Conservation (phyloP, 2,888 invertebrate genomes). For the Drosophila koepferae region DNA sequence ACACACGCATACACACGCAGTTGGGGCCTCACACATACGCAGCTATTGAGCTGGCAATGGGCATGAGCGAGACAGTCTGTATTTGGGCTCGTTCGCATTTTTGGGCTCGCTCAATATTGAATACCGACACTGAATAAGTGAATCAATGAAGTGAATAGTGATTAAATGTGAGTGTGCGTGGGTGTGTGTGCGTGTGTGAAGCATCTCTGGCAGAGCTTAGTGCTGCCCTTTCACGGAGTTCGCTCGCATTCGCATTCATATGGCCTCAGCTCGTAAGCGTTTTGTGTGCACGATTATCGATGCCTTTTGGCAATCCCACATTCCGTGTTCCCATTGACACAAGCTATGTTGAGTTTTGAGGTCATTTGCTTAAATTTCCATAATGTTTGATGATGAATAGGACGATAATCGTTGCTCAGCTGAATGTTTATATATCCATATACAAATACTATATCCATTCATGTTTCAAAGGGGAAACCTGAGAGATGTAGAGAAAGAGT, state of each 20-base stretch:
- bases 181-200: slow-evolving; percentile 14
- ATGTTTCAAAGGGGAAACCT: background rate
- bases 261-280: slow-evolving; percentile 24
- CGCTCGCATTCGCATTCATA: slow-evolving; percentile 32
- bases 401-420: background rate
- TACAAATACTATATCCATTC: background rate
- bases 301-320: slow-evolving; percentile 41
- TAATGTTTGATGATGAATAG: slow-evolving; percentile 12
- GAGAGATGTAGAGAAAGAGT: too few species aligned
- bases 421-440: background rate
- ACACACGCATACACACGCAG: background rate
- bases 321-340: slow-evolving; percentile 25
- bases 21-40: background rate
- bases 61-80: slow-evolving; percentile 8
- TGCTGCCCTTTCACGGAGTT: slow-evolving; percentile 8
- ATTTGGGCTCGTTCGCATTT: slow-evolving; percentile 49
- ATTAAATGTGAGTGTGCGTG: slow-evolving; percentile 60
- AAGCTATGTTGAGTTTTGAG: slow-evolving; percentile 17
- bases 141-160: slow-evolving; percentile 75
- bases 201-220: slow-evolving; percentile 6
- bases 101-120: slow-evolving; percentile 30
- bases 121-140: slow-evolving; percentile 70
- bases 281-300: slow-evolving; percentile 38
- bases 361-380: slow-evolving; percentile 18
- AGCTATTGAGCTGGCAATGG: slow-evolving; percentile 8